Conservation (phyloP, 2,888 invertebrate genomes). For the Limnephilus marmoratus region DNA sequence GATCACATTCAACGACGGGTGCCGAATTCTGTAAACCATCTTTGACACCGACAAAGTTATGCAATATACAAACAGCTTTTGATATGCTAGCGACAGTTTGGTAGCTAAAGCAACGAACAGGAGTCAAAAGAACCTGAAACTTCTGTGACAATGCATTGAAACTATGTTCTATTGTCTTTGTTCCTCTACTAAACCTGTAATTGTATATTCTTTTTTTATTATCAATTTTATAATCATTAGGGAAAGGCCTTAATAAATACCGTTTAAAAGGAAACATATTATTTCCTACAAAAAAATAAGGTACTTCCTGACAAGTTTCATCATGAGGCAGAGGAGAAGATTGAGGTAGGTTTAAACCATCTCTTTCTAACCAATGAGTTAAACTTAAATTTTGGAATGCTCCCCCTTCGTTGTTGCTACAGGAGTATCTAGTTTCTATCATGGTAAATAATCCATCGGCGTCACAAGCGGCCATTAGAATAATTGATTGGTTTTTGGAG, state of each 20-base stretch:
- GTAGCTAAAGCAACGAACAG: too few relatives aligned
- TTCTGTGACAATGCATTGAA: slow-evolving; percentile 17
- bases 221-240: not conserved
- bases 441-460: slow-evolving; percentile 68
- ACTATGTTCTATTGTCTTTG: slow-evolving; percentile 2
- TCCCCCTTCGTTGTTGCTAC: slow-evolving; percentile 68
- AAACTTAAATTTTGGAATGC: slow-evolving; percentile 67
- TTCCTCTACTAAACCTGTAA: slow-evolving; percentile 21
- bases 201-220: slow-evolving; percentile 24
- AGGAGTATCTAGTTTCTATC: slow-evolving; percentile 68
- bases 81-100: too few relatives aligned
- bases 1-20: too few relatives aligned
- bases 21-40: too few relatives aligned
- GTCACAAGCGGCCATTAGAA: slow-evolving; percentile 68
- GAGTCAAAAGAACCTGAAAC: slow-evolving; percentile 9
- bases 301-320: not conserved
- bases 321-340: not conserved
- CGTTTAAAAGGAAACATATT: slow-evolving; percentile 66
- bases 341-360: slow-evolving; percentile 16
- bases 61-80: too few relatives aligned
- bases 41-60: too few relatives aligned
- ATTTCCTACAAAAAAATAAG: slow-evolving; percentile 63
- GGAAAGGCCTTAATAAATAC: too few relatives aligned
- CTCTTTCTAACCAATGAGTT: slow-evolving; percentile 17
- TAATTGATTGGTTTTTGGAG: slow-evolving; percentile 67